phyloP scores from a whole-genome alignment of 1,140 invertebrate species.

The Sinonovacula constricta region DNA sequence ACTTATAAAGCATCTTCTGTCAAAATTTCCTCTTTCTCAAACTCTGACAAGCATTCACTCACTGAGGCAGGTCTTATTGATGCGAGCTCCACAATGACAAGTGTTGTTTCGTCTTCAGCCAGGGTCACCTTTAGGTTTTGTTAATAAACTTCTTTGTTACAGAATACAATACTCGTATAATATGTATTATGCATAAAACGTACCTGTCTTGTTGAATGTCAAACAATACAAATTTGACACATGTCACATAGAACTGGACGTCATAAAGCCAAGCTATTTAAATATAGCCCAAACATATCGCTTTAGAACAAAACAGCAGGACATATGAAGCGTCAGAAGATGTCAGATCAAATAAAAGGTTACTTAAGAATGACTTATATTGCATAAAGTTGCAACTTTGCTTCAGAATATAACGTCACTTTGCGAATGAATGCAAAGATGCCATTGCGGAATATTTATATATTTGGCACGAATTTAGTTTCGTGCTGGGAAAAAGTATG shows the following conservation, averaged over 20 bases:
- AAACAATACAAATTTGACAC: not conserved
- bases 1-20: conserved; percentile 9
- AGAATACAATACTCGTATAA: too few relatives aligned
- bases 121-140: conserved; percentile 7
- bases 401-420: too few relatives aligned
- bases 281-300: not conserved
- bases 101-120: conserved; percentile 5
- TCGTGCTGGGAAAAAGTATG: too few relatives aligned
- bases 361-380: not conserved
- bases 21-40: conserved; percentile 9
- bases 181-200: not conserved
- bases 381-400: not conserved
- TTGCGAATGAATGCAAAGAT: too few relatives aligned
- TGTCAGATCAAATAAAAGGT: not conserved
- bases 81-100: conserved; percentile 12
- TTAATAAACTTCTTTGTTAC: too few relatives aligned
- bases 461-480: too few relatives aligned
- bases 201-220: not conserved
- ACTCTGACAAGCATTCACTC: conserved; percentile 13
- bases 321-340: not conserved
- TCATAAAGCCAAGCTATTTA: not conserved
- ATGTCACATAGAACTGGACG: not conserved
- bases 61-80: conserved; percentile 7
- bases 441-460: too few relatives aligned
- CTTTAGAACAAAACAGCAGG: not conserved